phyloP scores from a whole-genome alignment of 1,140 invertebrate genomes.

The Sarcophaga peregrina region DNA sequence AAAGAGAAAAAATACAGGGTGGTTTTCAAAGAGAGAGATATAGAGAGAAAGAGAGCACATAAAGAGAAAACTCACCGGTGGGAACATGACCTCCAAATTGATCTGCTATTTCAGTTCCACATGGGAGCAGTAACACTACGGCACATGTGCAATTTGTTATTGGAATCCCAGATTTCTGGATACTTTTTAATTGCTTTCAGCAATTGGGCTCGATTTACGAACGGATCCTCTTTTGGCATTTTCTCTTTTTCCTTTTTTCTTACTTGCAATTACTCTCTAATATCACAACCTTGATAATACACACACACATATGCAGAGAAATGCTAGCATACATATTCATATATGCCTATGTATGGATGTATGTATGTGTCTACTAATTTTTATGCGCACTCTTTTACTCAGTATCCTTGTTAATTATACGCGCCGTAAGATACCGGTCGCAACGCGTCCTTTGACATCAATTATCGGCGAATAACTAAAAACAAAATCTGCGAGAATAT shows the following conservation, averaged over 20 bases:
- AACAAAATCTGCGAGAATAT: slow-evolving; percentile 66
- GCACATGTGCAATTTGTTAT: slow-evolving; percentile 64
- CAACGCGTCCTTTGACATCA: slow-evolving; percentile 66
- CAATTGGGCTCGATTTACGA: slow-evolving; percentile 63
- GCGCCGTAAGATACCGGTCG: slow-evolving; percentile 45
- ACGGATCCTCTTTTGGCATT: slow-evolving; percentile 64
- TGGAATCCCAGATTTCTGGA: slow-evolving; percentile 64
- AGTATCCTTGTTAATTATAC: slow-evolving; percentile 47
- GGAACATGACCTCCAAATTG: slow-evolving; percentile 64
- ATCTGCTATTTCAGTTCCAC: slow-evolving; percentile 65
- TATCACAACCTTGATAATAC: slow-evolving; percentile 5
- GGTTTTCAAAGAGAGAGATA: neutral
- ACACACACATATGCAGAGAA: neutral
- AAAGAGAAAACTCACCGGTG: slow-evolving; percentile 51
- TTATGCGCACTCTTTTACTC: neutral
- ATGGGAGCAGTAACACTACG: slow-evolving; percentile 64
- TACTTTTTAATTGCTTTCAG: slow-evolving; percentile 64
- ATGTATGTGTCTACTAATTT: neutral
- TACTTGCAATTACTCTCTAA: neutral
- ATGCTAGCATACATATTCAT: neutral
- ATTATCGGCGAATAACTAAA: slow-evolving; percentile 67
- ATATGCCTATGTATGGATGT: neutral
- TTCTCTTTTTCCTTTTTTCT: neutral
- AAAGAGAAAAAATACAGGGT: neutral
- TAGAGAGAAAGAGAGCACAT: neutral